Percentiles rank a stretch among this genome's conserved stretches.
phyloP scores from a whole-genome alignment of 1,140 invertebrate species.

The Cyclargus thomasi region DNA sequence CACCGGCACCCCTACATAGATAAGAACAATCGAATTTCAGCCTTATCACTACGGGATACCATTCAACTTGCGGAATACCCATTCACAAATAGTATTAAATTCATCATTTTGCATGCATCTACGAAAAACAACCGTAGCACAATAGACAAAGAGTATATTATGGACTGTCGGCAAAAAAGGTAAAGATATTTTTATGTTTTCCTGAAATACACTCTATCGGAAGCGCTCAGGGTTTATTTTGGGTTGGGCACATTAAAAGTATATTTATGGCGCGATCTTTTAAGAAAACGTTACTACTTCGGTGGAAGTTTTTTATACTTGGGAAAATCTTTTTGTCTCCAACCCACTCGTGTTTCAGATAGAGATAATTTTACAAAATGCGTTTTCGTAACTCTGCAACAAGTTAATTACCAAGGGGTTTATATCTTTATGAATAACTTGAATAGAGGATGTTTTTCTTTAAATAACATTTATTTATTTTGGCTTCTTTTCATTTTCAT shows the following conservation, averaged over 20 bases:
- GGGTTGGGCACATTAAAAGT: slow-evolving; percentile 9
- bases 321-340: slow-evolving; percentile 15
- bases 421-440: background rate
- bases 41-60: slow-evolving; percentile 20
- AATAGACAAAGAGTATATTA: slow-evolving; percentile 18
- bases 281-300: slow-evolving; percentile 29
- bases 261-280: slow-evolving; percentile 22
- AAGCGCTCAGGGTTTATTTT: slow-evolving; percentile 21
- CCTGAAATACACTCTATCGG: background rate
- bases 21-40: slow-evolving; percentile 30
- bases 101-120: slow-evolving; percentile 17
- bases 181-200: background rate
- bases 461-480: background rate
- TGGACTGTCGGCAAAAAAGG: slow-evolving; percentile 4
- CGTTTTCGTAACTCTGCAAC: background rate
- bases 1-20: slow-evolving; percentile 39
- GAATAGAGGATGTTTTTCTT: background rate
- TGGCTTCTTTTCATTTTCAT: no score
- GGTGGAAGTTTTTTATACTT: slow-evolving; percentile 20
- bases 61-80: slow-evolving; percentile 19
- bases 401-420: background rate
- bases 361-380: background rate
- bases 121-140: slow-evolving; percentile 20
- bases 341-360: background rate
- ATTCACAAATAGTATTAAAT: slow-evolving; percentile 26